Base-by-base conservation (phyloP, 35 echinoderm and acorn worm genomes). In the Acanthaster planci region DNA sequence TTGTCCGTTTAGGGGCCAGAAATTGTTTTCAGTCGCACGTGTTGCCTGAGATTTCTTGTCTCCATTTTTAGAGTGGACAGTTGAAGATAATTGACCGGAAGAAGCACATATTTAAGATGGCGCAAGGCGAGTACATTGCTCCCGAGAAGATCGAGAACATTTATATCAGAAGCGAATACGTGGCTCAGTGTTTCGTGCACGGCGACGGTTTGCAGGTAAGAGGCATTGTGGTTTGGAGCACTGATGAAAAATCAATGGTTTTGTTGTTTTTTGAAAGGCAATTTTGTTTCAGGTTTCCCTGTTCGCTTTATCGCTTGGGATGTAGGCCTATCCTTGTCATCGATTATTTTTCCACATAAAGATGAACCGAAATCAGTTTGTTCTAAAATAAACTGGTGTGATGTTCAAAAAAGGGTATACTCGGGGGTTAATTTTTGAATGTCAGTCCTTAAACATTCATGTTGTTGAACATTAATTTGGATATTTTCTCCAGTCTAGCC, bases 51-150 rank as follows among this genome's bases (percentile, higher is more conserved):
- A 47, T 47, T 6, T 47, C 44, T 76, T 53, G 35, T 77, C 4
- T 86, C n/a, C n/a, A 0, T 85, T 42, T 2, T 44, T 60, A 97
- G 94, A 89, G 89, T 83, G 94, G 94, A 52, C 42, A 81, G 4
- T 51, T 97, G 64, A 90, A 92, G 67, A 97, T 97, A 26, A 97
- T 97, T 55, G 94, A 97, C 90, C 76, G 88, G 44, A 90, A 90
- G 76, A 90, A 90, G 21, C 80, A 90, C 81, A 90, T 90, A 51
- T 90, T 90, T 68, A 90, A 90, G 52, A 39, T 90, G 68, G 78
- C 85, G 35, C 90, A 92, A 34, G 90, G 90, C 37, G 90, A 87
- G 38, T 92, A 92, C 79, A 87, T 92, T 15, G 90, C 90, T 5
- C 90, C 90, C 16, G 90, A 92, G 51, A 92, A 92, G 39, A 64